phyloP scores from a whole-genome alignment of 2,888 invertebrate species.

The Lithophane semibrunnea region DNA sequence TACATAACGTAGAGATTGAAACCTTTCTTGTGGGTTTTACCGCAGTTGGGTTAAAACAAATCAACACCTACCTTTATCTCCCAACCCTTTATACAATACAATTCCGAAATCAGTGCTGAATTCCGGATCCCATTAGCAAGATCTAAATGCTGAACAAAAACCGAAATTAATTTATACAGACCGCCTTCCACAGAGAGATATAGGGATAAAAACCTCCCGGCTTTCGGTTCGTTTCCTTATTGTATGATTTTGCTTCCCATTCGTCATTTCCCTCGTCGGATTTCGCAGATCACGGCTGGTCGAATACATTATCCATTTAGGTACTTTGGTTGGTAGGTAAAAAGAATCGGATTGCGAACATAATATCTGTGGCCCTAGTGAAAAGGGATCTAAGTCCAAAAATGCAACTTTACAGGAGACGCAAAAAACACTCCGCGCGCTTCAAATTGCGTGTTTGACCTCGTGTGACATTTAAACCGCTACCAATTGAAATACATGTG shows the following conservation, averaged over 20 bases:
- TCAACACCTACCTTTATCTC: constrained; percentile 34
- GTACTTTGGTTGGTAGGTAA: constrained; percentile 70
- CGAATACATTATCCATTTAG: constrained; percentile 77
- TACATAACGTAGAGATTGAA: background rate
- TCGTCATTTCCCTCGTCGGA: constrained; percentile 77
- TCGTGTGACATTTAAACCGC: no score
- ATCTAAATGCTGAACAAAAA: constrained; percentile 63
- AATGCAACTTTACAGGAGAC: no score
- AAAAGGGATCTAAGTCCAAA: no score
- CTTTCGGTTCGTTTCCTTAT: constrained; percentile 77
- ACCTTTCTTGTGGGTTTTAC: background rate
- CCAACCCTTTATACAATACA: constrained; percentile 50
- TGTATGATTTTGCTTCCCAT: constrained; percentile 79
- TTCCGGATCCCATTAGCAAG: constrained; percentile 47
- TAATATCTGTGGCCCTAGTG: no score
- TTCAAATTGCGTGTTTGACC: no score
- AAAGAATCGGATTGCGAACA: constrained; percentile 73
- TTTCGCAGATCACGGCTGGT: constrained; percentile 74
- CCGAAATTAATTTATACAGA: constrained; percentile 69
- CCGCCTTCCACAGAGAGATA: constrained; percentile 65
- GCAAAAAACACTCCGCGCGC: no score
- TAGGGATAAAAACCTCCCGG: constrained; percentile 59
- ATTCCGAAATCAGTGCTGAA: constrained; percentile 45
- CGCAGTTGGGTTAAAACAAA: constrained; percentile 31
- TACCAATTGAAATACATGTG: no score